Conservation (phyloP, 2,888 invertebrate genomes). For the Synanthedon vespiformis region DNA sequence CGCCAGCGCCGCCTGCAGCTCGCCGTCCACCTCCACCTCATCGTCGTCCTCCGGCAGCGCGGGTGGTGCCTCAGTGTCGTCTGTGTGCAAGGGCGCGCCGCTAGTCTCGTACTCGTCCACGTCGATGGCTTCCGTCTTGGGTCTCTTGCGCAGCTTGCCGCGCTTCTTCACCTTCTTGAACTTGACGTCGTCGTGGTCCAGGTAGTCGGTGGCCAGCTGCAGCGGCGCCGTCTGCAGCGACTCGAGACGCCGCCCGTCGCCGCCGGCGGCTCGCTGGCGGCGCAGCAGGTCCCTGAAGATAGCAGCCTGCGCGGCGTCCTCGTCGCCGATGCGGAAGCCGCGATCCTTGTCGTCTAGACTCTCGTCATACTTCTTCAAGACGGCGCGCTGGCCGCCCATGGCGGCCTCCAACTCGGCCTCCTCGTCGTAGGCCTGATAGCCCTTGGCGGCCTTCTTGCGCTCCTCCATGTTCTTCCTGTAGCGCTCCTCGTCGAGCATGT, state of each 20-base stretch:
- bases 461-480: slow-evolving; percentile 87
- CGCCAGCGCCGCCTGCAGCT: slow-evolving; percentile 78
- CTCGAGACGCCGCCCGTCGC: slow-evolving; percentile 75
- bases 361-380: slow-evolving; percentile 87
- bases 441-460: slow-evolving; percentile 83
- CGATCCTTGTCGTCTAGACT: slow-evolving; percentile 68
- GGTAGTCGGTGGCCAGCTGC: slow-evolving; percentile 88
- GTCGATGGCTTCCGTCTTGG: slow-evolving; percentile 63
- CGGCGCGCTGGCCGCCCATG: slow-evolving; percentile 71
- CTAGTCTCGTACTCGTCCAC: slow-evolving; percentile 55
- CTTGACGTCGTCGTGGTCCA: slow-evolving; percentile 85
- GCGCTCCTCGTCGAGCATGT: slow-evolving; percentile 86
- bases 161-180: slow-evolving; percentile 89
- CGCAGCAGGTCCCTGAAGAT: slow-evolving; percentile 51
- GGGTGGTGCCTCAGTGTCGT: slow-evolving; percentile 69
- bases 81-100: slow-evolving; percentile 65
- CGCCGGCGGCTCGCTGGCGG: slow-evolving; percentile 34
- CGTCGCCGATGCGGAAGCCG: slow-evolving; percentile 83
- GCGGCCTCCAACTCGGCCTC: slow-evolving; percentile 80
- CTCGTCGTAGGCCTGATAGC: slow-evolving; percentile 89
- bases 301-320: slow-evolving; percentile 66
- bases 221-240: slow-evolving; percentile 76
- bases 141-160: slow-evolving; percentile 55
- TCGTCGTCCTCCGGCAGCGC: slow-evolving; percentile 60
- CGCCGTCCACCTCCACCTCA: slow-evolving; percentile 78